phyloP scores from a whole-genome alignment of 1,140 invertebrate species.

The Trissolcus basalis region DNA sequence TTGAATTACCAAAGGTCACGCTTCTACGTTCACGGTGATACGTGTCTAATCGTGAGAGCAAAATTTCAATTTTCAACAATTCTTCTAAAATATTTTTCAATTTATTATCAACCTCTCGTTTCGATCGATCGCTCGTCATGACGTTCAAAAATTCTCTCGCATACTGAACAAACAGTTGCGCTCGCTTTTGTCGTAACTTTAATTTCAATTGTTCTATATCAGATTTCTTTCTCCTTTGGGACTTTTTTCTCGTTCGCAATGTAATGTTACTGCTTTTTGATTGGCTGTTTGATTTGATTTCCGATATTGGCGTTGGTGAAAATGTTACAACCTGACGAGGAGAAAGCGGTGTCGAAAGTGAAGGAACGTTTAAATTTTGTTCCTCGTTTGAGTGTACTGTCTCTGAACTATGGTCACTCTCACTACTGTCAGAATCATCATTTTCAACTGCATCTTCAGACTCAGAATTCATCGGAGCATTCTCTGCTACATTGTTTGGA shows the following conservation, averaged over 20 bases:
- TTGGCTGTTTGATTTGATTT: too few relatives aligned
- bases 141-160: background rate
- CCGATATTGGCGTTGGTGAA: too few relatives aligned
- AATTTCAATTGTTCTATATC: background rate
- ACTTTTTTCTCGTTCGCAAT: constrained; percentile 1
- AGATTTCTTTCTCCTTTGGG: background rate
- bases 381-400: too few relatives aligned
- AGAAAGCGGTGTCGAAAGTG: too few relatives aligned
- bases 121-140: background rate
- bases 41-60: constrained; percentile 21
- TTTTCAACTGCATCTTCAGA: too few relatives aligned
- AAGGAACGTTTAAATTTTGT: too few relatives aligned
- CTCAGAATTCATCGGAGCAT: too few relatives aligned
- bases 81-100: constrained; percentile 4
- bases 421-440: too few relatives aligned
- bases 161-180: background rate
- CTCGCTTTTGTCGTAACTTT: background rate
- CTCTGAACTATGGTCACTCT: too few relatives aligned
- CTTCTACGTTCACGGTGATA: constrained; percentile 22
- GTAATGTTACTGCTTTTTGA: too few relatives aligned
- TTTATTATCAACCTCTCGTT: constrained; percentile 1
- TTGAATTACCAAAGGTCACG: background rate
- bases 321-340: too few relatives aligned
- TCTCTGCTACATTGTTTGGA: too few relatives aligned
- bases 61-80: constrained; percentile 19